phyloP scores from a whole-genome alignment of 2,113 vertebrate species.

The Periophthalmus modestus region DNA sequence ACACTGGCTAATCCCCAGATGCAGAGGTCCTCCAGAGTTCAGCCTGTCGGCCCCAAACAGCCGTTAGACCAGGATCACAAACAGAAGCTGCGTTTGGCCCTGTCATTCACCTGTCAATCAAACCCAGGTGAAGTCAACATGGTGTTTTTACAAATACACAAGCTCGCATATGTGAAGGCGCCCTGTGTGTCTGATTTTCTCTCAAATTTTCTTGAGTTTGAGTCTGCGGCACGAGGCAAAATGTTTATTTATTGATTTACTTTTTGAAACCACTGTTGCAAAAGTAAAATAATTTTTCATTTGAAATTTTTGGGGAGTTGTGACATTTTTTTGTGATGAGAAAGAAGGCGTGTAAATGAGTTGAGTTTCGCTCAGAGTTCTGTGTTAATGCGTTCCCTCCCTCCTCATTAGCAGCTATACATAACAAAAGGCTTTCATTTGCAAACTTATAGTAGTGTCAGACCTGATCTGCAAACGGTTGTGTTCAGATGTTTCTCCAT shows the following conservation, averaged over 20 bases:
- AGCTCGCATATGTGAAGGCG: neutral
- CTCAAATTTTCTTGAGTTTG: no score
- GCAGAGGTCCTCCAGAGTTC: slow-evolving; percentile 77
- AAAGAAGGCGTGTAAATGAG: neutral
- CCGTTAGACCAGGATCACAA: slow-evolving; percentile 21
- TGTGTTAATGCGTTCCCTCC: neutral
- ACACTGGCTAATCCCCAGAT: slow-evolving; percentile 76
- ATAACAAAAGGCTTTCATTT: slow-evolving; percentile 1
- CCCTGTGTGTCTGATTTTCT: no score
- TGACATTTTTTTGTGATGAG: neutral
- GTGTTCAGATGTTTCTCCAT: no score
- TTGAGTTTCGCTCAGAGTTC: neutral
- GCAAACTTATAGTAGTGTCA: neutral
- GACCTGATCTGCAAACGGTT: no score
- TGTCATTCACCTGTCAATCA: slow-evolving; percentile 2
- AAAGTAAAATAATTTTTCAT: neutral
- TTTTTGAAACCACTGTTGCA: neutral
- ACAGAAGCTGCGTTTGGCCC: neutral
- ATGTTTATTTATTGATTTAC: no score
- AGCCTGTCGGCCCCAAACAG: slow-evolving; percentile 52
- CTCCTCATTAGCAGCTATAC: neutral
- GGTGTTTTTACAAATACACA: neutral
- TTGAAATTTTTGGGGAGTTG: neutral
- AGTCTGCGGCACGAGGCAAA: no score
- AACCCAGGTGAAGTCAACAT: neutral